Percentiles rank a stretch among this genome's conserved stretches.
These are phyloP conservation scores for Amphibalanus amphitrite DNA, from an alignment of 1,140 invertebrate species.

Conservation along the genomic window DNA sequence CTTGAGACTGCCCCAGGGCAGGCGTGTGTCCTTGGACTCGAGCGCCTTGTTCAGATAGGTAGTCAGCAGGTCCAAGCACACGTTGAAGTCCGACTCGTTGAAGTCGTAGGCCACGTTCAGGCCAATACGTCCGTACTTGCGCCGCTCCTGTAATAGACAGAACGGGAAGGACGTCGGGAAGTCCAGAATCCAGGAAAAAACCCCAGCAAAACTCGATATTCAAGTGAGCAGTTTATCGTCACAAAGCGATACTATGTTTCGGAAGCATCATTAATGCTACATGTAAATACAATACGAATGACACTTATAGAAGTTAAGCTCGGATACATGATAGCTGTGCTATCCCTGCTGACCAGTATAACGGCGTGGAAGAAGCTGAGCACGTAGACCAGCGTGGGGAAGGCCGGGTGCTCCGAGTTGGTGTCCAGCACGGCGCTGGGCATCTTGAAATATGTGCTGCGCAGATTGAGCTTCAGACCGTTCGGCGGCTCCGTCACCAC, in stretches of 20 bases:
- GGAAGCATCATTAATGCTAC: too few relatives aligned
- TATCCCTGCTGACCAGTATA: slow-evolving; percentile 40
- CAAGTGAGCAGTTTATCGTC: too few relatives aligned
- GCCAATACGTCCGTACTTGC: slow-evolving; percentile 80
- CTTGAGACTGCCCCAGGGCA: slow-evolving; percentile 76
- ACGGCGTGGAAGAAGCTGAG: slow-evolving; percentile 81
- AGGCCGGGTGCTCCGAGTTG: slow-evolving; percentile 50
- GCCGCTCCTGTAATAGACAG: slow-evolving; percentile 44
- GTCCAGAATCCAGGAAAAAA: too few relatives aligned
- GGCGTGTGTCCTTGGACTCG: slow-evolving; percentile 36
- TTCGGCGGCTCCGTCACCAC: slow-evolving; percentile 78
- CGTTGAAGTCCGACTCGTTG: slow-evolving; percentile 76
- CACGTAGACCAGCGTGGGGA: slow-evolving; percentile 60
- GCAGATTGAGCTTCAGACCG: slow-evolving; percentile 71
- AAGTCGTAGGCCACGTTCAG: slow-evolving; percentile 89
- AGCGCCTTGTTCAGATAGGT: slow-evolving; percentile 57
- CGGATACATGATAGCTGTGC: too few relatives aligned
- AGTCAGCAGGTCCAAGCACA: slow-evolving; percentile 61
- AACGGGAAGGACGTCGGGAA: too few relatives aligned
- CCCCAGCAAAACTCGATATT: too few relatives aligned
- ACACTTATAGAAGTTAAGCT: too few relatives aligned
- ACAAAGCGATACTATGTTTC: too few relatives aligned
- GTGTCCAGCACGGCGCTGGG: slow-evolving; percentile 32
- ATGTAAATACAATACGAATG: too few relatives aligned
- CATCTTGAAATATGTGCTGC: slow-evolving; percentile 73